Evolutionary conservation across 2,888 invertebrate species (phyloP), one percentile per base, ranked within the genome.

Genomic region (Ceratothoa steindachneri): DNA sequence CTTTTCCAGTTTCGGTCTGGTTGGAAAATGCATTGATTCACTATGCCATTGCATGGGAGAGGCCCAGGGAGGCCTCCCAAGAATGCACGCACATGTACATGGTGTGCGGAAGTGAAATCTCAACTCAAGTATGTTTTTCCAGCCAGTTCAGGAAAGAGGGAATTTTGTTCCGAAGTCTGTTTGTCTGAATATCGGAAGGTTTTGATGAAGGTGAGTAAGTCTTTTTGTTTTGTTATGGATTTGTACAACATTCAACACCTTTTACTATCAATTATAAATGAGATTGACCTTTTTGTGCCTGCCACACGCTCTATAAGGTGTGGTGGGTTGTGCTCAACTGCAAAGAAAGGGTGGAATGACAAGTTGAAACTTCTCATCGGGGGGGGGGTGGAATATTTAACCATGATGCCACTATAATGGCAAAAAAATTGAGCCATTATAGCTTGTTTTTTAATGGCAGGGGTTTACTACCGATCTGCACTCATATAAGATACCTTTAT

Each of bases 151-250:
- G 93, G 93, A 12, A 94, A 93, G 83, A 94, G 93, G 83, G 94
- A 94, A 83, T 95, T 95, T 84, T 95, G 95, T 85, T 93, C 95
- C 0, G 93, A 93, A 85, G 91, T 90, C 30, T 95, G 95, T 85
- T 87, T 95, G 66, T 90, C 91, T 0, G 93, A 93, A 85, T 95
- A 93, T 84, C 89, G 94, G 70, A 93, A 93, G 84, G 93, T 93
- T 0, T 93, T 93, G 82, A 90, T 90, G 82, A 92, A 93, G 83
- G 85, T n/a, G n/a, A n/a, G n/a, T n/a, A n/a, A n/a, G n/a, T n/a
- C n/a, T 85, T 75, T 81, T 71, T 30, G n/a, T 31, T 29, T n/a
- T n/a, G n/a, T n/a, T n/a, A n/a, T n/a, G n/a, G n/a, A n/a, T n/a
- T n/a, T n/a, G n/a, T n/a, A n/a, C n/a, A n/a, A n/a, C n/a, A n/a